phyloP scores from a whole-genome alignment of 1,140 invertebrate genomes.

The Bemisia tabaci region DNA sequence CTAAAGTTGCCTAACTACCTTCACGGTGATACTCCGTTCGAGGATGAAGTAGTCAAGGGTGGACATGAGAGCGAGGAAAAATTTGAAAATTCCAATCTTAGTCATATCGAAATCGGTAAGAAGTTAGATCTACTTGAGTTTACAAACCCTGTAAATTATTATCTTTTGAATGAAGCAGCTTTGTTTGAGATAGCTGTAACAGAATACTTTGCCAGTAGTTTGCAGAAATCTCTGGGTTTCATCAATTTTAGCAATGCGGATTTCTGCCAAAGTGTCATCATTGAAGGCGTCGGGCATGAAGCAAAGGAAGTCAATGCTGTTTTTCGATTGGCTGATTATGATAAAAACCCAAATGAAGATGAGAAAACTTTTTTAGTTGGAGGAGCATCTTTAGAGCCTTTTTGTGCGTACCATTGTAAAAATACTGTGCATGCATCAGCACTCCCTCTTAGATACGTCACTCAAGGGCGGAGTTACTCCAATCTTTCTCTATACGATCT shows the following conservation, averaged over 20 bases:
- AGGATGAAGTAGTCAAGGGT: slow-evolving; percentile 20
- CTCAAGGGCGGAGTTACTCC: slow-evolving; percentile 22
- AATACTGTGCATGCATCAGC: slow-evolving; percentile 35
- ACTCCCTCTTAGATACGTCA: slow-evolving; percentile 45
- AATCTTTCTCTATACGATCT: slow-evolving; percentile 20
- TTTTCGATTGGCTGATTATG: slow-evolving; percentile 21
- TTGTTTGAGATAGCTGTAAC: slow-evolving; percentile 46
- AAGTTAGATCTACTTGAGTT: slow-evolving; percentile 40
- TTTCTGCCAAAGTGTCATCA: slow-evolving; percentile 46
- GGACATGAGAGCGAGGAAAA: slow-evolving; percentile 33
- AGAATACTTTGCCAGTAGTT: slow-evolving; percentile 35
- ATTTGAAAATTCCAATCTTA: slow-evolving; percentile 21
- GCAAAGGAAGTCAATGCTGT: slow-evolving; percentile 1
- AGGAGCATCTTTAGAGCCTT: slow-evolving; percentile 42
- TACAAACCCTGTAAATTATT: slow-evolving; percentile 41
- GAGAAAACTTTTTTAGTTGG: slow-evolving; percentile 46
- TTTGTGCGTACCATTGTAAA: slow-evolving; percentile 48
- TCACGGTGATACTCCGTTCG: slow-evolving; percentile 42
- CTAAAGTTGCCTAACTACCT: slow-evolving; percentile 49
- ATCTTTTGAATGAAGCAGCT: slow-evolving; percentile 44
- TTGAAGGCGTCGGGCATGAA: slow-evolving; percentile 44
- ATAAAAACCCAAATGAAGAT: slow-evolving; percentile 23
- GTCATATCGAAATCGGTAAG: slow-evolving; percentile 42
- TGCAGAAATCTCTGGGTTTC: slow-evolving; percentile 34
- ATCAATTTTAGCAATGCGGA: slow-evolving; percentile 46